Conservation (phyloP, 1,140 invertebrate genomes). For the Pseudachorutes palmiensis region DNA sequence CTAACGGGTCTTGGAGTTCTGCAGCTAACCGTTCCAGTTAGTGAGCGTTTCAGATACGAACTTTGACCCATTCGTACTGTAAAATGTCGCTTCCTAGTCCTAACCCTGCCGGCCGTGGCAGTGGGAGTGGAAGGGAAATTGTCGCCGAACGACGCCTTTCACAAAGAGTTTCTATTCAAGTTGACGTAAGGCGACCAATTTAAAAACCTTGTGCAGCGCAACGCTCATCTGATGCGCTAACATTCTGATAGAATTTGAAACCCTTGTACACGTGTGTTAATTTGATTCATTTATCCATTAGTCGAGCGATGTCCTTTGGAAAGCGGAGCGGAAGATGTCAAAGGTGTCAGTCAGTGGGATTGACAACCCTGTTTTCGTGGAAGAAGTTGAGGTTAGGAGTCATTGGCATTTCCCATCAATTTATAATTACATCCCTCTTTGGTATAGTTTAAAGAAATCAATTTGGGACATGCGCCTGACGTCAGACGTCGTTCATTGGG, state of each 20-base stretch:
- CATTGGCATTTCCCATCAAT: not conserved
- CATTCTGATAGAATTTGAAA: not conserved
- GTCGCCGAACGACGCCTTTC: constrained; percentile 4
- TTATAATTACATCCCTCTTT: not conserved
- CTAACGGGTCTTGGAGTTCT: not conserved
- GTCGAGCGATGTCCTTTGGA: constrained; percentile 17
- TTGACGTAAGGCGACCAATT: constrained; percentile 6
- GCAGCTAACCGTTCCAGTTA: not conserved
- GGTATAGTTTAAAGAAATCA: constrained; percentile 27
- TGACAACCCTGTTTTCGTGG: constrained; percentile 19
- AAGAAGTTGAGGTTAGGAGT: constrained; percentile 5
- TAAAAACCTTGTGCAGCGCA: not conserved
- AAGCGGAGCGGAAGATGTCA: constrained; percentile 13
- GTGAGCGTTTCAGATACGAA: not conserved
- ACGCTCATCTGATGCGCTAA: not conserved
- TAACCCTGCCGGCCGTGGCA: not conserved
- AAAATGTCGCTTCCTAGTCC: not conserved
- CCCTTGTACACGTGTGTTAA: not conserved
- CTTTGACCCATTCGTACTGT: not conserved
- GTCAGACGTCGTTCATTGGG: constrained; percentile 27
- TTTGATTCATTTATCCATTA: not conserved
- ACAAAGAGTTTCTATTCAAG: not conserved
- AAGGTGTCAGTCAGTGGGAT: constrained; percentile 3
- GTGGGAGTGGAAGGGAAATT: no score
- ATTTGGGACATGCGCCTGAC: constrained; percentile 30